Conservation (phyloP, 2,113 vertebrate genomes). For the Elgaria multicarinata region DNA sequence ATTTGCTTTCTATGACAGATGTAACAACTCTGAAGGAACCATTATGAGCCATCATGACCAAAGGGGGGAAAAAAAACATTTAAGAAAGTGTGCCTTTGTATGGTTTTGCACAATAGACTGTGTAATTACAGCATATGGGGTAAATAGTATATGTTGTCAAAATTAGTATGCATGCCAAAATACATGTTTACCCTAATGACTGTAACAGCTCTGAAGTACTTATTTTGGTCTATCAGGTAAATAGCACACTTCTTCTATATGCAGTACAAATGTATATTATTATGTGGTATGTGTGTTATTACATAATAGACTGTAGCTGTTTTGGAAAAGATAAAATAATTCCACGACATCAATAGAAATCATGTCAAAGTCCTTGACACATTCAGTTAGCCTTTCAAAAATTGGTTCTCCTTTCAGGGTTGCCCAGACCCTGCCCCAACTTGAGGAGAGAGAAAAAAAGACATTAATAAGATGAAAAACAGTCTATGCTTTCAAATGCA, state of each 20-base stretch:
- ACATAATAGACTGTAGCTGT: conserved; percentile 31
- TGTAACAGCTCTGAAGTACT: conserved; percentile 51
- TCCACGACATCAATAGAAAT: conserved; percentile 27
- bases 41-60: conserved; percentile 45
- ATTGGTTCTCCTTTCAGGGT: background rate
- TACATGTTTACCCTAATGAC: conserved; percentile 59
- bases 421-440: background rate
- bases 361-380: conserved; percentile 8
- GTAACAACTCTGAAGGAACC: conserved; percentile 41
- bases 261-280: conserved; percentile 54
- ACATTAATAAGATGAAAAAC: background rate
- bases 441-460: too few relatives aligned
- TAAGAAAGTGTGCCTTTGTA: conserved; percentile 44
- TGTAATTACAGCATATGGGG: conserved; percentile 61
- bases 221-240: conserved; percentile 63
- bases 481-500: background rate
- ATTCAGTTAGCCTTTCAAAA: background rate
- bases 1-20: conserved; percentile 34
- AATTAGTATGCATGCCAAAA: conserved; percentile 70
- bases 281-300: conserved; percentile 45
- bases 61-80: conserved; percentile 26
- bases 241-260: conserved; percentile 48
- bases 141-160: conserved; percentile 61
- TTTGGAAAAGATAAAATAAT: conserved; percentile 45
- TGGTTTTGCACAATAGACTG: conserved; percentile 19